Conservation (phyloP, 2,113 vertebrate genomes). For the Indicator indicator region DNA sequence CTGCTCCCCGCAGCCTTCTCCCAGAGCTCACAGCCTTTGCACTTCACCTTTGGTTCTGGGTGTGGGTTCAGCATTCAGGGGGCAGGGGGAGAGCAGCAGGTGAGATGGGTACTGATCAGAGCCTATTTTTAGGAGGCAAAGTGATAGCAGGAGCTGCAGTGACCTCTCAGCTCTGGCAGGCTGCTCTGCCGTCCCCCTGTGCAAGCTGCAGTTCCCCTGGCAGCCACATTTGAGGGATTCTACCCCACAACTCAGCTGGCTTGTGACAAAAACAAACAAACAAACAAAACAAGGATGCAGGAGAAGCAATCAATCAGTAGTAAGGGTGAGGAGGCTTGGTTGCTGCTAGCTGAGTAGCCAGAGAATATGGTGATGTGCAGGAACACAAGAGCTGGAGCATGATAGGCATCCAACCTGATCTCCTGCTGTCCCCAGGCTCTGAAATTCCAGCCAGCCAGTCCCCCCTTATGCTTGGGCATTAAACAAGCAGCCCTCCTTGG, state of each 20-base stretch:
- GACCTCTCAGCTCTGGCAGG: background rate
- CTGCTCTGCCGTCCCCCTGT: background rate
- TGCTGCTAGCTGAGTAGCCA: accelerated
- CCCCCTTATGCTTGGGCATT: background rate
- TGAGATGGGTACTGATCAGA: background rate
- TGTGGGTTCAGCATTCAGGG: background rate
- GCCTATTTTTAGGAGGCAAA: background rate
- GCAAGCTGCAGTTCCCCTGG: background rate
- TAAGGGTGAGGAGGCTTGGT: background rate
- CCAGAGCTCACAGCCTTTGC: background rate
- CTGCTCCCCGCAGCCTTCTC: background rate
- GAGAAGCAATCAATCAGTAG: accelerated
- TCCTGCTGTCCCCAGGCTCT: background rate
- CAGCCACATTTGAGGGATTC: background rate
- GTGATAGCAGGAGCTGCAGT: accelerated
- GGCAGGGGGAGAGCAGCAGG: background rate
- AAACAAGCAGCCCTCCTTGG: background rate
- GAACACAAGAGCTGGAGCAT: background rate
- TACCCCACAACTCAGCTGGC: background rate
- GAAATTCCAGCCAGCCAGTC: constrained; percentile 20
- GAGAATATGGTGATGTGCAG: background rate
- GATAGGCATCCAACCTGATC: background rate
- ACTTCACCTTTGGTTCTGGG: background rate
- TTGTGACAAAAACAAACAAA: background rate
- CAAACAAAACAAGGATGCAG: background rate